Evolutionary conservation across 2,113 vertebrate genomes (phyloP).

Genomic region (Sylvia atricapilla): DNA sequence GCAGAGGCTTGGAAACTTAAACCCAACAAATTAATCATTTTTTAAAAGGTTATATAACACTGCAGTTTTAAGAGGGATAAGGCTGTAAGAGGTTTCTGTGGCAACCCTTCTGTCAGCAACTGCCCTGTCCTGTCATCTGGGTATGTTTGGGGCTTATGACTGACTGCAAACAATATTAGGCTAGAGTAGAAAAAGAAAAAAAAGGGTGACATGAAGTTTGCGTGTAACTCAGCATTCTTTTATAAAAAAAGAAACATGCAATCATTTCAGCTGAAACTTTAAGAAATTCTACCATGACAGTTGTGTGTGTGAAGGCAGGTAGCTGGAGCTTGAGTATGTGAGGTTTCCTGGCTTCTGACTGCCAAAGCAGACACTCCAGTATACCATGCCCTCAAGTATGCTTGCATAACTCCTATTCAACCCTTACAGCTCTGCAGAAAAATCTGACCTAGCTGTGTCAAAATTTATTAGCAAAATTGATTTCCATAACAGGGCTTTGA

Average conservation of each 20-base stretch:
- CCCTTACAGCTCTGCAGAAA: not conserved
- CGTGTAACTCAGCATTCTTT: not conserved
- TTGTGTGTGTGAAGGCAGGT: not conserved
- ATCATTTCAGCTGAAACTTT: not conserved
- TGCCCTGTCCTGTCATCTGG: not conserved
- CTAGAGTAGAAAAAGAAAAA: not conserved
- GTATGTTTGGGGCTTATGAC: not conserved
- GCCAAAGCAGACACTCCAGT: not conserved
- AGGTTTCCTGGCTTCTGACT: not conserved
- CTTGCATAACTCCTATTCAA: not conserved
- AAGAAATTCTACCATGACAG: not conserved
- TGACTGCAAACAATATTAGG: not conserved
- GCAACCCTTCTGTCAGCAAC: not conserved
- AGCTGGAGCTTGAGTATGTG: not conserved
- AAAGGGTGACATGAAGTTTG: not conserved
- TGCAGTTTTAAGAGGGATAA: not conserved
- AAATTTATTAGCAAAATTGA: not conserved
- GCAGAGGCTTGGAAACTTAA: not conserved
- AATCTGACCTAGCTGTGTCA: not conserved
- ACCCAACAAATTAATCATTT: not conserved
- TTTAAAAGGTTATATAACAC: not conserved
- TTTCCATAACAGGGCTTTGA: not conserved
- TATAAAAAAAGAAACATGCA: not conserved
- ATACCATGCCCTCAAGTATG: not conserved
- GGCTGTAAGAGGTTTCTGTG: slow-evolving; percentile 35